Conservation (phyloP, 2,113 vertebrate genomes). For the Forbesichthys agassizii region DNA sequence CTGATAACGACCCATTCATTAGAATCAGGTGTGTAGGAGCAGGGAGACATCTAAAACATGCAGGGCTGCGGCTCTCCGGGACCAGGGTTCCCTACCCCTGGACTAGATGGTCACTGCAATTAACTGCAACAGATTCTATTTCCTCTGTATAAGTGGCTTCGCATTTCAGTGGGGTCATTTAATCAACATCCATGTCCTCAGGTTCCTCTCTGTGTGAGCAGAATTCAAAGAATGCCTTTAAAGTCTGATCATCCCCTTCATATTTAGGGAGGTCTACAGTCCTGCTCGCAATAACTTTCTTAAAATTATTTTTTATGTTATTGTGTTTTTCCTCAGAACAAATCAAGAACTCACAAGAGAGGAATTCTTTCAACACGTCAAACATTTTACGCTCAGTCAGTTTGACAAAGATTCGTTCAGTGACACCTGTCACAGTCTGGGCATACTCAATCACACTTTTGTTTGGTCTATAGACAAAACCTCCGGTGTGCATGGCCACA, state of each 20-base stretch:
- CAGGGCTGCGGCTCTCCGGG: too few relatives aligned
- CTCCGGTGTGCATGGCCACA: conserved; percentile 2
- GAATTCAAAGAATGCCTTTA: conserved; percentile 9
- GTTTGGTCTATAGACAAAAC: not conserved
- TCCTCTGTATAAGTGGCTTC: too few relatives aligned
- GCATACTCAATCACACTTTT: not conserved
- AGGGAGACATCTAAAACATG: too few relatives aligned
- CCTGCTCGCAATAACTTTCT: not conserved
- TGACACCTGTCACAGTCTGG: not conserved
- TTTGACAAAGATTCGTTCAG: not conserved
- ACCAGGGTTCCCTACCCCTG: too few relatives aligned
- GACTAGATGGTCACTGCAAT: too few relatives aligned
- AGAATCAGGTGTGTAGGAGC: too few relatives aligned
- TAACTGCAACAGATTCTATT: too few relatives aligned
- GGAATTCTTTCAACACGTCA: not conserved
- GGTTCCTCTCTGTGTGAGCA: not conserved
- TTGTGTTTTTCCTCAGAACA: too few relatives aligned
- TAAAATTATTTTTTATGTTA: not conserved
- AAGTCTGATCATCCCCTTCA: not conserved
- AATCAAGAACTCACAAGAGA: not conserved
- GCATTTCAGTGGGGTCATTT: not conserved
- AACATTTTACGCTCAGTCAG: not conserved
- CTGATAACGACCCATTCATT: too few relatives aligned
- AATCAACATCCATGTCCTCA: conserved; percentile 17
- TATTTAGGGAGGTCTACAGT: not conserved